These are phyloP conservation scores for Cryptocheilus praepositus DNA, from an alignment of 2,888 invertebrate genomes.

Conservation along the genomic window DNA sequence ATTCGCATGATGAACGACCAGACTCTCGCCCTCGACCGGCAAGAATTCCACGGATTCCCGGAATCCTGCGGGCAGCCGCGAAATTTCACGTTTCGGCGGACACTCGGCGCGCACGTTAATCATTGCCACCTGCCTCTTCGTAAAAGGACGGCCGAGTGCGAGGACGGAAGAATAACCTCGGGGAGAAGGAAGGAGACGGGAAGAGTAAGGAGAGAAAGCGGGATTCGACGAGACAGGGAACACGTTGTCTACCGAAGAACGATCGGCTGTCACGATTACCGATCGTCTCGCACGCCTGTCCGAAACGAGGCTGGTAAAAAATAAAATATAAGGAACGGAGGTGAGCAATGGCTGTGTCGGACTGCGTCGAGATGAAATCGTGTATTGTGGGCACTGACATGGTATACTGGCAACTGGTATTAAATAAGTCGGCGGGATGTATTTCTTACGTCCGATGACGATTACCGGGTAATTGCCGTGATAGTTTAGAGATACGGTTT, in stretches of 20 bases:
- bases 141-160: conserved; percentile 13
- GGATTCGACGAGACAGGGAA: conserved; percentile 16
- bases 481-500: too few relatives aligned
- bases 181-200: conserved; percentile 15
- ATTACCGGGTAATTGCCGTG: too few relatives aligned
- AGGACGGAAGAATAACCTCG: conserved; percentile 2
- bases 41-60: conserved; percentile 43
- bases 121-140: conserved; percentile 38
- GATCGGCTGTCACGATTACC: conserved; percentile 57
- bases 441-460: too few relatives aligned
- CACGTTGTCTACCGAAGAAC: conserved; percentile 52
- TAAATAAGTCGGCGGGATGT: too few relatives aligned
- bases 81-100: conserved; percentile 48
- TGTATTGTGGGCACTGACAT: conserved; percentile 11
- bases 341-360: neutral
- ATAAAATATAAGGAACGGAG: neutral
- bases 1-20: conserved; percentile 44
- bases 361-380: conserved; percentile 2
- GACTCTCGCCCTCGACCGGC: conserved; percentile 31
- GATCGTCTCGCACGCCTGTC: conserved; percentile 44
- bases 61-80: conserved; percentile 37
- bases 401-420: too few relatives aligned
- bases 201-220: conserved; percentile 4
- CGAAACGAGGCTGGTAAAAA: conserved; percentile 21
- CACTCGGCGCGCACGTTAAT: conserved; percentile 47